Evolutionary conservation across 2,797 vertebrate genomes (phyloP).

Genomic region (Pristis pectinata): DNA sequence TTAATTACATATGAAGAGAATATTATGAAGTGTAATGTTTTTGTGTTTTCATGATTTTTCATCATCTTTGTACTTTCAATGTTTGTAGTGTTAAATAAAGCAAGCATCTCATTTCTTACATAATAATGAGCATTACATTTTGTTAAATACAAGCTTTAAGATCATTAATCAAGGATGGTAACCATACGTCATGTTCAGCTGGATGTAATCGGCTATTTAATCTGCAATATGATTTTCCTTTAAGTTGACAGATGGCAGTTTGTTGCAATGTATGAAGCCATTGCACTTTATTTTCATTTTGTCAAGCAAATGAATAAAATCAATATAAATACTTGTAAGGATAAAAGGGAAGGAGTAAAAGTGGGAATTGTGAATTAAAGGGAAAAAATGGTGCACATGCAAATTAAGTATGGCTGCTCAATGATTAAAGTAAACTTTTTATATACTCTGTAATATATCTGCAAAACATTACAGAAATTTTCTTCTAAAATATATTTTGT

Average conservation of each 20-base stretch:
- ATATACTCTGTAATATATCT: neutral
- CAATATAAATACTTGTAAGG: neutral
- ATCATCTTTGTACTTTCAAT: neutral
- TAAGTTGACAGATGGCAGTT: neutral
- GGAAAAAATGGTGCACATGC: neutral
- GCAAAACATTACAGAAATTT: neutral
- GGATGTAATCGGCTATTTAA: neutral
- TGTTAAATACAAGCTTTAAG: neutral
- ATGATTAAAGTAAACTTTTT: neutral
- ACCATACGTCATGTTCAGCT: neutral
- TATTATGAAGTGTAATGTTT: neutral
- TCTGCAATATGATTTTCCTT: neutral
- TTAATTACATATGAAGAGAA: neutral
- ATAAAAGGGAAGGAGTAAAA: neutral
- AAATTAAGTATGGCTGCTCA: neutral
- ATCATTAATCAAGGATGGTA: neutral
- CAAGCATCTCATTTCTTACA: neutral
- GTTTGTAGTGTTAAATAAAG: neutral
- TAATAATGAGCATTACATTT: neutral
- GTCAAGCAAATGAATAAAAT: neutral
- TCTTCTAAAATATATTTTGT: neutral
- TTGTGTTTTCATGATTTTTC: neutral
- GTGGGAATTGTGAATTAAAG: neutral
- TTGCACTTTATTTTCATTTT: neutral
- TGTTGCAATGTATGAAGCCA: neutral